Evolutionary conservation across 2,888 invertebrate genomes (phyloP).

Genomic region (Seira musarum): DNA sequence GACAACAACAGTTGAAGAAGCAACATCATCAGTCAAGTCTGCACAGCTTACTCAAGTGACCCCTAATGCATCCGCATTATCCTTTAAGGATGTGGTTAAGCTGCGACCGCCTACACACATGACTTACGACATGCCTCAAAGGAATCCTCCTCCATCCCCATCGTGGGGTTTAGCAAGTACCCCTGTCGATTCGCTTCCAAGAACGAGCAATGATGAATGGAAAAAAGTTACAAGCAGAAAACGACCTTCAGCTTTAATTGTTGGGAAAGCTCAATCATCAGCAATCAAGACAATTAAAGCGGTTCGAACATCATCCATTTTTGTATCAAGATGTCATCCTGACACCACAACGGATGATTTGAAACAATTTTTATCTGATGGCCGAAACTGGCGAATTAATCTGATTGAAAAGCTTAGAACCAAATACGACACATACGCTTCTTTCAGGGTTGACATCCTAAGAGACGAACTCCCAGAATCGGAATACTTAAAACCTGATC

Average conservation of each 20-base stretch:
- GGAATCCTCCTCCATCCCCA: no score
- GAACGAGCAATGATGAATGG: background rate
- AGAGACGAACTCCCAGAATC: conserved; percentile 1
- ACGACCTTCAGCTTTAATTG: background rate
- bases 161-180: no score
- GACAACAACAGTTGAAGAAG: background rate
- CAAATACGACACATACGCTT: conserved; percentile 7
- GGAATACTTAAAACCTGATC: conserved; percentile 3
- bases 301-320: conserved; percentile 1
- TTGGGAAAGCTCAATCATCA: conserved; percentile 6
- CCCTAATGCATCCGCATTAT: no score
- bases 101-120: no score
- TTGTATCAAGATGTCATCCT: conserved; percentile 4
- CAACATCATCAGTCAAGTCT: no score
- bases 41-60: no score
- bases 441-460: conserved; percentile 14
- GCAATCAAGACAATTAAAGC: background rate
- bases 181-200: no score
- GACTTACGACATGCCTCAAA: no score
- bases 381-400: background rate
- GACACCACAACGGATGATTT: background rate
- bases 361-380: background rate
- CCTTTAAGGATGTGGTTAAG: no score
- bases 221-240: background rate
- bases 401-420: background rate